Evolutionary conservation across 1,140 invertebrate genomes (phyloP).

Genomic region (Drosophila sturtevanti): DNA sequence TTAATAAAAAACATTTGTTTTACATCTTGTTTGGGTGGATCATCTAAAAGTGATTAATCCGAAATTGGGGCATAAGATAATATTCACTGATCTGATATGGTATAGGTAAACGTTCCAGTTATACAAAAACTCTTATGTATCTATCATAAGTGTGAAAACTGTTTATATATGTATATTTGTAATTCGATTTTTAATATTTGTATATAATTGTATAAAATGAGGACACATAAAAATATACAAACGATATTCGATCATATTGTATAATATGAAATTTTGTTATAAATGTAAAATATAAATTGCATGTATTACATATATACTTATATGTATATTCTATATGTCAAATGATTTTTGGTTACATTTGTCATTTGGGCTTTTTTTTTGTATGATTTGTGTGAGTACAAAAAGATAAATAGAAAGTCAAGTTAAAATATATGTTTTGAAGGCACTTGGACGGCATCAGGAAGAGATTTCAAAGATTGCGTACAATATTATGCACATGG

Average conservation of each 20-base stretch:
- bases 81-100: no score
- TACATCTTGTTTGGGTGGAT: no score
- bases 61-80: no score
- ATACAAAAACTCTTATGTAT: background rate
- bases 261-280: conserved; percentile 3
- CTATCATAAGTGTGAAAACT: background rate
- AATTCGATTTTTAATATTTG: conserved; percentile 4
- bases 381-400: background rate
- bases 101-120: no score
- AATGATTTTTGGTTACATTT: conserved; percentile 8
- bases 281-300: conserved; percentile 4
- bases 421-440: conserved; percentile 6
- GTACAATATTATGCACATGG: background rate
- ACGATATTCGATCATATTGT: background rate
- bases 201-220: background rate
- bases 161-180: background rate
- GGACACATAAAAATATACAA: background rate
- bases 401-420: conserved; percentile 19
- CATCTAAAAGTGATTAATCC: no score
- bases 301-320: background rate
- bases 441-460: conserved; percentile 47
- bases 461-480: conserved; percentile 11
- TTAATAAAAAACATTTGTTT: no score
- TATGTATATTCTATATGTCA: background rate
- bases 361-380: background rate